Evolutionary conservation across 2,888 invertebrate species (phyloP), one percentile per base, ranked within the genome.

Genomic region (Myopa tessellatipennis): DNA sequence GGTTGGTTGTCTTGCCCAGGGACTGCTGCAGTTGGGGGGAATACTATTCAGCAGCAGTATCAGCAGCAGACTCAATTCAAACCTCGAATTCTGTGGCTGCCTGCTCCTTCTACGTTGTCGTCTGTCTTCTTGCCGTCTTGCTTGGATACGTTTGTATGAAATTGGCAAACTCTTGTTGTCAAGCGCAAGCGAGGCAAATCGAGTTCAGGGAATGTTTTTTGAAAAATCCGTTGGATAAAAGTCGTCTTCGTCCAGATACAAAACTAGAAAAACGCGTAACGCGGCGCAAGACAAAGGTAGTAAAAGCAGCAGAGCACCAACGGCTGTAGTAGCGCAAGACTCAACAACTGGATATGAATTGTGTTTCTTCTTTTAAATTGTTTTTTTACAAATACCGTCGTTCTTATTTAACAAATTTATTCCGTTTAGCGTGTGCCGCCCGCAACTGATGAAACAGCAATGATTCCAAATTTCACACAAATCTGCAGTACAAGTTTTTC

Each of bases 381-480:
- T 50, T 38, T 67, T 67, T 38, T n/a, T 18, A 50, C 18, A 45
- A 45, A 26, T 63, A 63, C 34, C 8, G 26, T 34, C 61, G 18
- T 34, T 26, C 4, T 7, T 14, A 14, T 67, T 40, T 16, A 14
- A 16, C 45, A 16, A 26, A 10, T 68, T 45, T 45, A 40, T 40
- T 18, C 68, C 50, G 16, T 6, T 71, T 68, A 4, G 7, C 38
- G 55, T 65, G 55, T 18, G 36, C 34, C 74, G n/a, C 74, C 65
- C 74, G n/a, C 74, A 65, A 73, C 26, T 63, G 73, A 61, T 73
- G 34, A 73, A 73, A 74, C 52, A 52, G 52, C 52, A 67, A 67
- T 67, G 67, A 74, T 36, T 52, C 8, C 36, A 14, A 6, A 45
- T 52, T 65, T 38, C 40, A 61, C 45, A 58, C 61, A 40, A 61